phyloP scores from a whole-genome alignment of 92 coral and sea anemone genomes.

The Bergia sp. region DNA sequence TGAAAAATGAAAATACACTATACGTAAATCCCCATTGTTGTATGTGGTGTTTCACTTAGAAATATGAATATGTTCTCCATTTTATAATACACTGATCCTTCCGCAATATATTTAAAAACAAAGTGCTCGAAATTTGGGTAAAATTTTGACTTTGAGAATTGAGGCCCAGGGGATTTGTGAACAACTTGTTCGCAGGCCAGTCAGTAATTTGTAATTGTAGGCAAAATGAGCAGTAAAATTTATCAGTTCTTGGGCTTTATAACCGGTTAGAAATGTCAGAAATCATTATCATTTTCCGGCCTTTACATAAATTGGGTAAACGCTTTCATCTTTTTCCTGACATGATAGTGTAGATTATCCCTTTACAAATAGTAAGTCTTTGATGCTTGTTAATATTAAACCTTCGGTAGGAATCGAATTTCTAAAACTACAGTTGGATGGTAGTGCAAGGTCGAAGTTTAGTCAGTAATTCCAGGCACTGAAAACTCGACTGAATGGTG shows the following conservation, averaged over 20 bases:
- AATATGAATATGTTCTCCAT: background rate
- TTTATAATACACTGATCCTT: background rate
- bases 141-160: too few species aligned
- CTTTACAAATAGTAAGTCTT: background rate
- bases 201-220: background rate
- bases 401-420: background rate
- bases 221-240: background rate
- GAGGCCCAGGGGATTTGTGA: background rate
- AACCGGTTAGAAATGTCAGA: background rate
- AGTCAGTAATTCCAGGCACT: background rate
- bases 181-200: background rate
- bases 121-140: background rate
- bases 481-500: background rate
- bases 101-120: background rate
- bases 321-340: too few species aligned
- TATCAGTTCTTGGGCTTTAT: background rate
- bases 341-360: too few species aligned
- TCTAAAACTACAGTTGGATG: background rate
- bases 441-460: background rate
- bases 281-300: too few species aligned
- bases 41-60: too few species aligned
- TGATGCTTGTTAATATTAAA: conserved; percentile 17
- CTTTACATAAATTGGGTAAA: background rate
- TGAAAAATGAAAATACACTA: too few species aligned
- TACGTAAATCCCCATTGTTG: too few species aligned